phyloP scores from a whole-genome alignment of 2,113 vertebrate genomes.

The Pygoscelis antarcticus region DNA sequence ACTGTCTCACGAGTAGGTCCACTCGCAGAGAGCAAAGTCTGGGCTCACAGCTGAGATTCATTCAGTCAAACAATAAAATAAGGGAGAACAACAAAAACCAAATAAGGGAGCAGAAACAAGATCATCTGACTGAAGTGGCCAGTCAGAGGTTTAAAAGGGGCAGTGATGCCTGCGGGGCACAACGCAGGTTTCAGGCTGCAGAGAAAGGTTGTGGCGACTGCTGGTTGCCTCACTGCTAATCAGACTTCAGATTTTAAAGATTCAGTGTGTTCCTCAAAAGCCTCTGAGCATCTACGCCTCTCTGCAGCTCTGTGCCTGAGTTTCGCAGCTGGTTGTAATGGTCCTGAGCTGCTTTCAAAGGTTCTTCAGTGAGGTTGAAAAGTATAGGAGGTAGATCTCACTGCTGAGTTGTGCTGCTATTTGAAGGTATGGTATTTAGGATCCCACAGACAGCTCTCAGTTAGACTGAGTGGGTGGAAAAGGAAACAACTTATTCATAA shows the following conservation, averaged over 20 bases:
- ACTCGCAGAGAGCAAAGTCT: neutral
- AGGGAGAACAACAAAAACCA: neutral
- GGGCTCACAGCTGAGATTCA: neutral
- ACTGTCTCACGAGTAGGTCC: rapidly evolving
- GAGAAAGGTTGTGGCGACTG: neutral
- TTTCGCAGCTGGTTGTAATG: neutral
- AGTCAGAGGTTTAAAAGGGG: neutral
- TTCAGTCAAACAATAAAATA: neutral
- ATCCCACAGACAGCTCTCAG: neutral
- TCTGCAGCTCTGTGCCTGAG: neutral
- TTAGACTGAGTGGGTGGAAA: neutral
- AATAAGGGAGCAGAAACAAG: neutral
- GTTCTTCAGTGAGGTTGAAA: neutral
- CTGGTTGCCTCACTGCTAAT: neutral
- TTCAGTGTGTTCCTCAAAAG: neutral
- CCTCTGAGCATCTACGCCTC: neutral
- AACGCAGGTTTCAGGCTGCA: neutral
- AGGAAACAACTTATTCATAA: conserved; percentile 15
- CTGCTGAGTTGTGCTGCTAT: neutral
- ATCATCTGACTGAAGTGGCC: neutral
- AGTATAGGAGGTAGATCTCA: neutral
- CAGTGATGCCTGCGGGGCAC: neutral
- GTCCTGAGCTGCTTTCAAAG: neutral
- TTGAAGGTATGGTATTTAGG: neutral
- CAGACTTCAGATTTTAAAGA: neutral